Evolutionary conservation across 2,113 vertebrate genomes (phyloP), one percentile per base, ranked within the genome.

Genomic region (Triplophysa dalaica): DNA sequence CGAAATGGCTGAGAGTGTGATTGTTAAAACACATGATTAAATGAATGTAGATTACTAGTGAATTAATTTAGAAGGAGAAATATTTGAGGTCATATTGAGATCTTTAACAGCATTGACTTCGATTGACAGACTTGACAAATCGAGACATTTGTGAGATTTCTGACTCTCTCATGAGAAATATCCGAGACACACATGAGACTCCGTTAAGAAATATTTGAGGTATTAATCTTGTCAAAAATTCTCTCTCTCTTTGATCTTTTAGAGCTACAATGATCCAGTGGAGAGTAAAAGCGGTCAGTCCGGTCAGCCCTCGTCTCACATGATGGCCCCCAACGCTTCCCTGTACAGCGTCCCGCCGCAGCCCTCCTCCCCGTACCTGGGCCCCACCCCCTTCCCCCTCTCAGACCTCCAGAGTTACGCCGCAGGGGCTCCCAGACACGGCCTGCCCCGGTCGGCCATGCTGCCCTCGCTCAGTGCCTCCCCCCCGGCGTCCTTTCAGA

Each of bases 381-480:
- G 95, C 75, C 93, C 97, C 61, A 94, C 95, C 58, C 94, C 96
- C 33, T 98, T 98, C 92, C 93, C 97, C 0, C 95, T 97, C 0
- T 88, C 95, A 0, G 98, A 99, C 82, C 94, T 98, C 89, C 97
- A 97, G 93, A 96, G 93, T 90, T 99, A 96, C 87, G 94, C 92
- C 5, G 91, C 95, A 9, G 92, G 94, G 4, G 95, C 94, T 75
- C 93, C 95, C 1, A 94, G 95, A 86, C 94, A 96, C 3, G 79
- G 94, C 88, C 95, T 98, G 74, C 90, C 96, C 77, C 92, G 73
- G 95, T 97, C 90, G 92, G 92, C 92, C 91, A 94, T 99, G 94
- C 92, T 99, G 92, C 94, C 97, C 75, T 94, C 95, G 90, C 94
- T 99, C 93, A 98, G 95, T 90, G 94, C 95, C 82, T 98, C 97